A percentile compares a stretch with the other conserved stretches of the same genome.
Conservation (phyloP, 2,888 invertebrate species). For the Andrena fulva region DNA sequence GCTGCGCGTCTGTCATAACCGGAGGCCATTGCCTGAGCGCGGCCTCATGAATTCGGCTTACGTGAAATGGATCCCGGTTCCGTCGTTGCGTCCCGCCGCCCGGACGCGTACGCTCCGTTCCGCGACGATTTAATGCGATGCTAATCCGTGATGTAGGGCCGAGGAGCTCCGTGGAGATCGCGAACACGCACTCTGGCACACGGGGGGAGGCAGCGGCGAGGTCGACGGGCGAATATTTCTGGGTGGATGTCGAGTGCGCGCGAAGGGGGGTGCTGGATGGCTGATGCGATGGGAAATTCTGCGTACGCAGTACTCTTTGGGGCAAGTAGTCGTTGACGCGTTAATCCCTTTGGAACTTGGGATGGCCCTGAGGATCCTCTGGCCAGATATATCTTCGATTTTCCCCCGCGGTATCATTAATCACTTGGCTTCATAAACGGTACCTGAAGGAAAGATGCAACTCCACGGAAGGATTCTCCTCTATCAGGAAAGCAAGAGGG, state of each 20-base stretch:
- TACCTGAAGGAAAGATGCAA: no score
- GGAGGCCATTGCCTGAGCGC: constrained; percentile 69
- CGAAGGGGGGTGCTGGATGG: background rate
- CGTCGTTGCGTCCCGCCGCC: constrained; percentile 19
- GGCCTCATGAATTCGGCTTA: constrained; percentile 84
- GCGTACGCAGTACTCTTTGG: no score
- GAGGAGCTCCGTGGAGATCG: constrained; percentile 44
- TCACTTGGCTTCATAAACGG: background rate
- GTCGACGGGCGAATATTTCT: constrained; percentile 8
- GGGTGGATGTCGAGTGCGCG: background rate
- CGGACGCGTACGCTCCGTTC: constrained; percentile 16
- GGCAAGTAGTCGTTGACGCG: constrained; percentile 6
- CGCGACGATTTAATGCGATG: constrained; percentile 72
- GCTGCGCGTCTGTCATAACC: constrained; percentile 66
- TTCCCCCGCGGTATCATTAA: background rate
- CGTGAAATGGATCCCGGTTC: constrained; percentile 82
- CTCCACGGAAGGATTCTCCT: background rate
- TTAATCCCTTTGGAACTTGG: constrained; percentile 16
- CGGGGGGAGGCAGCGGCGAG: background rate
- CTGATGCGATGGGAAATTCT: no score
- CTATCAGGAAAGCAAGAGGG: no score
- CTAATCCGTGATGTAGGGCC: constrained; percentile 78
- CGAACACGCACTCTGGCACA: background rate
- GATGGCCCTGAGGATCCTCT: no score
- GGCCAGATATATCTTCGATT: no score